phyloP scores from a whole-genome alignment of 2,888 invertebrate species.

The Synergus laeviventris region DNA sequence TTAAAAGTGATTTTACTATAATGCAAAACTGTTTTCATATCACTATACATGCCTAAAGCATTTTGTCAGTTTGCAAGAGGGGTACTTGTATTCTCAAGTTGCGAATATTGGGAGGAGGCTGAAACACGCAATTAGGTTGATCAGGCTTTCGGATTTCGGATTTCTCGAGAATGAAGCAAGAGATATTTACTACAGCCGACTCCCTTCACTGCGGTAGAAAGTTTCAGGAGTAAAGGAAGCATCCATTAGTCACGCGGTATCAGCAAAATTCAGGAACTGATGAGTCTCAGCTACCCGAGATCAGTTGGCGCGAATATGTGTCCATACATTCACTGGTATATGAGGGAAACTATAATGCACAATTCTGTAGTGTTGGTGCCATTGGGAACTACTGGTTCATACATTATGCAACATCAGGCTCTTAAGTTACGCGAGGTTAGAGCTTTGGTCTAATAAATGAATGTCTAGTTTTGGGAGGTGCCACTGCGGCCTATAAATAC shows the following conservation, averaged over 20 bases:
- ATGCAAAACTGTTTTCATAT: neutral
- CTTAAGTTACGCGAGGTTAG: slow-evolving; percentile 58
- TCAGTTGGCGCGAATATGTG: slow-evolving; percentile 32
- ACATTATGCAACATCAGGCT: slow-evolving; percentile 57
- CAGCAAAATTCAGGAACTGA: slow-evolving; percentile 49
- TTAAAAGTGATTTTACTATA: too few species aligned
- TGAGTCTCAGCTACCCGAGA: slow-evolving; percentile 32
- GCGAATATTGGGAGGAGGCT: slow-evolving; percentile 23
- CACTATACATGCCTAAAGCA: neutral
- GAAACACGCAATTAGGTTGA: slow-evolving; percentile 44
- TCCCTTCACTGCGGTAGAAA: slow-evolving; percentile 17
- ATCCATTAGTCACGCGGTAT: slow-evolving; percentile 48
- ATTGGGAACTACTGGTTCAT: slow-evolving; percentile 53
- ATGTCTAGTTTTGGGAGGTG: slow-evolving; percentile 41
- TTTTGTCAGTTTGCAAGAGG: neutral
- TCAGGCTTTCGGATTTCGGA: slow-evolving; percentile 43
- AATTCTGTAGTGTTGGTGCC: slow-evolving; percentile 51
- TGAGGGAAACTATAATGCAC: slow-evolving; percentile 29
- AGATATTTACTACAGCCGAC: slow-evolving; percentile 30
- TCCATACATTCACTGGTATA: neutral
- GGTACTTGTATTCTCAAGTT: slow-evolving; percentile 25
- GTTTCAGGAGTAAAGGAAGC: slow-evolving; percentile 36
- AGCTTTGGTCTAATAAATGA: slow-evolving; percentile 57
- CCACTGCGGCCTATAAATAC: slow-evolving; percentile 26
- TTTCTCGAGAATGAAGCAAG: slow-evolving; percentile 40